phyloP scores from a whole-genome alignment of 1,140 invertebrate species.

The Cyphomyrmex costatus region DNA sequence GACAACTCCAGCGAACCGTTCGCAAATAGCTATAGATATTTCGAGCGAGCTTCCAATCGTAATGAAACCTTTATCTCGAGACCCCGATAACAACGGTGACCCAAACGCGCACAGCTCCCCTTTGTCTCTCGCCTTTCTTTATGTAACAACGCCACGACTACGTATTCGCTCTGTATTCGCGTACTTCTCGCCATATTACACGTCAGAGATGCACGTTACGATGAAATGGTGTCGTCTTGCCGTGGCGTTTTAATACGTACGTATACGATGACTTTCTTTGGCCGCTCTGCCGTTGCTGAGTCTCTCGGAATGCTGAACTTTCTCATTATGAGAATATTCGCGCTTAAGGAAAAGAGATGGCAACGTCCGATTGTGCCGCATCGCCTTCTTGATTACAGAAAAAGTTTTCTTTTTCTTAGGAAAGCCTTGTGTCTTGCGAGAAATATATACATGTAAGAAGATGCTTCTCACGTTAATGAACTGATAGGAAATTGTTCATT shows the following conservation, averaged over 20 bases:
- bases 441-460: background rate
- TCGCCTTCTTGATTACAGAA: constrained; percentile 45
- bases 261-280: constrained; percentile 50
- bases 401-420: constrained; percentile 20
- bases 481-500: background rate
- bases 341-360: constrained; percentile 20
- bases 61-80: constrained; percentile 44
- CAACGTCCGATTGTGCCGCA: constrained; percentile 50
- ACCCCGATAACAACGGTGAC: constrained; percentile 17
- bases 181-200: constrained; percentile 20
- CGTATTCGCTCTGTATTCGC: constrained; percentile 14
- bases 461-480: background rate
- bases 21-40: background rate
- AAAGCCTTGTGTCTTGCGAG: background rate
- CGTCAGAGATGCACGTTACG: constrained; percentile 1
- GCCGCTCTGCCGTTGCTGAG: constrained; percentile 3
- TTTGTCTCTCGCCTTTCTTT: constrained; percentile 44
- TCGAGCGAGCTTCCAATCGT: constrained; percentile 22
- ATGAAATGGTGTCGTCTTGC: constrained; percentile 17
- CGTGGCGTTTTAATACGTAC: constrained; percentile 40
- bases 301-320: constrained; percentile 56
- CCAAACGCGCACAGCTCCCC: background rate
- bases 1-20: background rate
- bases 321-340: constrained; percentile 68
- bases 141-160: background rate